Evolutionary conservation across 1,140 invertebrate species (phyloP).

Genomic region (Rhagoletis pomonella): DNA sequence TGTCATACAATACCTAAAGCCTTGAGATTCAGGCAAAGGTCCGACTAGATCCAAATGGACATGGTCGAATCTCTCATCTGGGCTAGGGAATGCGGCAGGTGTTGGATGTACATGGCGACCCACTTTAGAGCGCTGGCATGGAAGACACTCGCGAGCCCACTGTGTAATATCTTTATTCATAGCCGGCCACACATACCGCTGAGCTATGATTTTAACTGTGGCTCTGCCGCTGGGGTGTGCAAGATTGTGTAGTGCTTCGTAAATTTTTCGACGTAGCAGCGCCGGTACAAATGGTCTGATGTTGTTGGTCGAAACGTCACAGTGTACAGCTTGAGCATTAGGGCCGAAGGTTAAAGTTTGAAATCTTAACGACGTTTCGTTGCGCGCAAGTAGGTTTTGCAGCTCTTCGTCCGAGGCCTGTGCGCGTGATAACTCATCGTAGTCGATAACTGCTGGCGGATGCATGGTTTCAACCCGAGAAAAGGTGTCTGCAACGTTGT

Average conservation of each 20-base stretch:
- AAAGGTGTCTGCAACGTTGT: conserved; percentile 67
- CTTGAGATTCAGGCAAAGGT: conserved; percentile 48
- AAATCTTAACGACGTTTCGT: neutral
- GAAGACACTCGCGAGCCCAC: neutral
- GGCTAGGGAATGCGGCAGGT: neutral
- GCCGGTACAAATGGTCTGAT: neutral
- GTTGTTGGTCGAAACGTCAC: neutral
- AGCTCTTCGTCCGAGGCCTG: neutral
- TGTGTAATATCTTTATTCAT: neutral
- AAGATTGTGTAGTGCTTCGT: neutral
- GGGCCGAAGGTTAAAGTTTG: neutral
- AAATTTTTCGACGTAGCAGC: neutral
- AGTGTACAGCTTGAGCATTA: neutral
- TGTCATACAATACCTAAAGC: conserved; percentile 34
- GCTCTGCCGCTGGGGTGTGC: neutral
- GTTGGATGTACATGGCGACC: neutral
- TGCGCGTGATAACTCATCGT: neutral
- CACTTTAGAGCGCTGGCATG: neutral
- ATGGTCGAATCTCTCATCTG: conserved; percentile 1
- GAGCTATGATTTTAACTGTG: neutral
- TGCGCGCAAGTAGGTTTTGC: neutral
- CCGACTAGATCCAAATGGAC: conserved; percentile 48
- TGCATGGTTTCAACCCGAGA: conserved; percentile 61
- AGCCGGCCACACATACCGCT: neutral
- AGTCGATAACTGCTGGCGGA: neutral